phyloP scores from a whole-genome alignment of 2,113 vertebrate species.

The Hiodon tergisus region DNA sequence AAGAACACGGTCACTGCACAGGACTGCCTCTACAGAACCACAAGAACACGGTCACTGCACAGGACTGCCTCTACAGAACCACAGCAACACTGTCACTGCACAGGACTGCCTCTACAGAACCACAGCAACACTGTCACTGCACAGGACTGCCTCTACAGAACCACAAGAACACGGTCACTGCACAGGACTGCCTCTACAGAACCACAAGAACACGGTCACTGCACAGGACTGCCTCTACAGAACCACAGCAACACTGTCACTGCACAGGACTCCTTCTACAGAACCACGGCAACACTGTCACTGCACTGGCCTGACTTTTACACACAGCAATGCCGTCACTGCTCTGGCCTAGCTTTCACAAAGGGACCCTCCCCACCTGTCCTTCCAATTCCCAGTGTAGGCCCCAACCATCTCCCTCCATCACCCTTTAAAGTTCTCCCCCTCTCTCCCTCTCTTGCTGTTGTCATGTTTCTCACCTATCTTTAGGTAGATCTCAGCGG shows the following conservation, averaged over 20 bases:
- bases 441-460: not conserved
- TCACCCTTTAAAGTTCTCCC: not conserved
- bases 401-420: no score
- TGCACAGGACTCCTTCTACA: no score
- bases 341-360: not conserved
- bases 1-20: conserved; percentile 16
- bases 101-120: no score
- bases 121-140: no score
- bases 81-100: no score
- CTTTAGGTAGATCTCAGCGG: conserved; percentile 34
- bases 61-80: no score
- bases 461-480: conserved; percentile 48
- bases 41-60: no score
- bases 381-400: no score
- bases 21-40: conserved; percentile 3
- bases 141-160: conserved; percentile 3
- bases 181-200: conserved; percentile 38
- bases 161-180: not conserved
- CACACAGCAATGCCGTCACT: no score
- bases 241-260: not conserved
- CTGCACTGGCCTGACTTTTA: no score
- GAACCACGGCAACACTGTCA: no score
- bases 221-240: not conserved
- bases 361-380: not conserved
- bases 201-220: conserved; percentile 13